Evolutionary conservation across 2,113 vertebrate genomes (phyloP).

Genomic region (Saiga tatarica): DNA sequence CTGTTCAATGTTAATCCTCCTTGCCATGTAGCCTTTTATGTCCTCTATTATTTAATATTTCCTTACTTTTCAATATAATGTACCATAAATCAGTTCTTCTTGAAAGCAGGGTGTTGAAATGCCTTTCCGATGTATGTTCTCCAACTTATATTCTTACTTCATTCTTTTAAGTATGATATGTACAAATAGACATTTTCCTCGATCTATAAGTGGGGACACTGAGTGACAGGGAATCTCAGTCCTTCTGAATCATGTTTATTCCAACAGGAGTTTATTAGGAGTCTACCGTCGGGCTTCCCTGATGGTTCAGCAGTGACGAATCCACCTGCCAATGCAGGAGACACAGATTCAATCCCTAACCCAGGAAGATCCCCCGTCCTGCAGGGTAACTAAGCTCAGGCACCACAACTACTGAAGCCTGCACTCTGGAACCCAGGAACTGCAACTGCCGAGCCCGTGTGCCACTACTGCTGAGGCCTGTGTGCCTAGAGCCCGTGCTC

Average conservation of each 20-base stretch:
- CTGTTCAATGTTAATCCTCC: neutral
- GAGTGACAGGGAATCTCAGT: neutral
- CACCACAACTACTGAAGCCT: neutral
- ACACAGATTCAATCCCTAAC: neutral
- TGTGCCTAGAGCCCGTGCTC: neutral
- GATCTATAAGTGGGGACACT: neutral
- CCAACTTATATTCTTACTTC: neutral
- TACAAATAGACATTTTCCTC: neutral
- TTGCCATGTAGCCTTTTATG: neutral
- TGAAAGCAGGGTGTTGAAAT: neutral
- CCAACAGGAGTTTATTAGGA: neutral
- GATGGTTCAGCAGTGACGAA: neutral
- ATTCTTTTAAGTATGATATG: neutral
- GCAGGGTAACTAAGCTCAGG: fast-evolving
- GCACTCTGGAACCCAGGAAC: neutral
- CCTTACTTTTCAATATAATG: neutral
- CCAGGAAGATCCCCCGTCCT: neutral
- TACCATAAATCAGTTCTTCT: neutral
- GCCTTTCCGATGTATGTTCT: neutral
- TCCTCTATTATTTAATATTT: neutral
- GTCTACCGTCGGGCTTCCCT: neutral
- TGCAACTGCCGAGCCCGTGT: neutral
- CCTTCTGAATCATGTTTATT: neutral
- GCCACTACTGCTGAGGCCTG: neutral
- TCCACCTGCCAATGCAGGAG: neutral